Base-by-base conservation (phyloP, 2,113 vertebrate genomes). In the Hypomesus transpacificus region DNA sequence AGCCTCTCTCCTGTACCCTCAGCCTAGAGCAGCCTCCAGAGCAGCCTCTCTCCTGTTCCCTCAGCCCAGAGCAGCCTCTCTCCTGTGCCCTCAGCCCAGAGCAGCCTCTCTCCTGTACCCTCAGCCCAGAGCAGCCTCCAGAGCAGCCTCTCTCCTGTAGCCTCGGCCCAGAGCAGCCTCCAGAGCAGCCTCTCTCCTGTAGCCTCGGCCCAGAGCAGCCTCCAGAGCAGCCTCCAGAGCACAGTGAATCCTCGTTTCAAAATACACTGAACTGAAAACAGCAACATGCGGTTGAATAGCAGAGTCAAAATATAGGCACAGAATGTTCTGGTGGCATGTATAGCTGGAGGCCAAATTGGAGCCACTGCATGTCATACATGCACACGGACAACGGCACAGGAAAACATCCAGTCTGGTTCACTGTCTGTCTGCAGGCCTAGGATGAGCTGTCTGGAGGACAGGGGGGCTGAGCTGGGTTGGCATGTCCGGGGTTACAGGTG, bases 261-360 rank as follows among this genome's bases (percentile, higher is more conserved):
- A 88, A 90, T 80, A 82, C 75, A 86, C 66, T 7, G 17, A 57
- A 71, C 26, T 14, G 68, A 73, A 84, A 88, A 85, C 77, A 73
- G 70, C 54, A 16, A 59, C 58, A 69, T 75, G 72, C 26, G 73
- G 76, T 69, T 79, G 69, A 77, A 76, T 64, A 64, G 74, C 39
- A 0, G 11, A 24, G 73, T 85, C 77, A 83, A 83, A 84, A 85
- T 84, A 87, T 79, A 87, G 82, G n/a, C 73, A 24, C 14, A 86
- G 79, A 76, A 87, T 82, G 81, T 71, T 64, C 76, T 76, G 70
- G 18, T 17, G 46, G 73, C 21, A 20, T 67, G 28, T 21, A 69
- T 9, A n/a, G 17, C 51, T 2, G 14, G 39, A 59, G 66, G 76
- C 31, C 28, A 75, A 26, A 83, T 80, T 50, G 52, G 66, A 85